Conservation (phyloP, 2,797 vertebrate species). For the Holocentrus rufus region DNA sequence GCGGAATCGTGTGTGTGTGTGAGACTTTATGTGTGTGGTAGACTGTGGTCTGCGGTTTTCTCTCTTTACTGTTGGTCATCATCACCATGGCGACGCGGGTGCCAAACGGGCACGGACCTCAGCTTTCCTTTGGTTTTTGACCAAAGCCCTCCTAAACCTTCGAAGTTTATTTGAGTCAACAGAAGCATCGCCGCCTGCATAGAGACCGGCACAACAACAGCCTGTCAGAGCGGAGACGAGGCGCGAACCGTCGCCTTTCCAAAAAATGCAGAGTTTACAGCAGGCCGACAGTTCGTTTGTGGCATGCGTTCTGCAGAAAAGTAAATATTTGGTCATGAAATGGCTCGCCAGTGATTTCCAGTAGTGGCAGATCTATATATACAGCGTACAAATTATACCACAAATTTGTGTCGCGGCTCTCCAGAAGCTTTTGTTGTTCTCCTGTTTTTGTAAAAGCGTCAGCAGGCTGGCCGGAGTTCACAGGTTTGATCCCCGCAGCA, state of each 20-base stretch:
- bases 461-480: too few relatives aligned
- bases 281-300: not conserved
- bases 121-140: conserved; percentile 31
- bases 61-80: conserved; percentile 48
- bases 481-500: too few relatives aligned
- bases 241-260: not conserved
- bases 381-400: too few relatives aligned
- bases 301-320: not conserved
- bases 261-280: conserved; percentile 4
- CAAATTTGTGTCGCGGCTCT: not conserved
- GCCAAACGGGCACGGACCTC: conserved; percentile 11
- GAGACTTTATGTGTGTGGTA: conserved; percentile 15
- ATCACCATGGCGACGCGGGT: conserved; percentile 43
- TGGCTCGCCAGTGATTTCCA: not conserved
- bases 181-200: not conserved
- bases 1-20: not conserved
- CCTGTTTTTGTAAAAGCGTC: not conserved
- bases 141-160: conserved; percentile 15
- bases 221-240: not conserved
- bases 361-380: not conserved
- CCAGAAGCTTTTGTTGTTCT: not conserved
- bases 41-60: conserved; percentile 50
- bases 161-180: conserved; percentile 1
- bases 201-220: not conserved
- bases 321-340: not conserved